A percentile compares a stretch with the other conserved stretches of the same genome.
phyloP scores from a whole-genome alignment of 1,140 invertebrate species.

The Anastrepha ludens region DNA sequence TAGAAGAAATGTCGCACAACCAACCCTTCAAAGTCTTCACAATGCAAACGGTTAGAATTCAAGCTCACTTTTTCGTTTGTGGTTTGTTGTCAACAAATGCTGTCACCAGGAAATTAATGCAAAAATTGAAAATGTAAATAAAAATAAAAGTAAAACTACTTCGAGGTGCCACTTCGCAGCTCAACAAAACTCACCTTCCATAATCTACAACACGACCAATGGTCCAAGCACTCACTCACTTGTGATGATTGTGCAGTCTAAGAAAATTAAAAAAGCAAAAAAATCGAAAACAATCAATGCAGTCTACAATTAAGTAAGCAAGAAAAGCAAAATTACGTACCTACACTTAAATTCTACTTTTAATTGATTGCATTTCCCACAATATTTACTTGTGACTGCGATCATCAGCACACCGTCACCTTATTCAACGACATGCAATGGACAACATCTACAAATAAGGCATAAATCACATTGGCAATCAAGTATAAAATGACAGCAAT shows the following conservation, averaged over 20 bases:
- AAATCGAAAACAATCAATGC: neutral
- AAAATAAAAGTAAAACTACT: neutral
- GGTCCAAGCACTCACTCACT: no score
- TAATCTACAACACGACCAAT: no score
- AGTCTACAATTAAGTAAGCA: neutral
- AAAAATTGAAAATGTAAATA: neutral
- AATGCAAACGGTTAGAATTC: no score
- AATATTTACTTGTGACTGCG: neutral
- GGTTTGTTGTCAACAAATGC: neutral
- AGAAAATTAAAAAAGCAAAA: neutral
- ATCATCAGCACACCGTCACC: neutral
- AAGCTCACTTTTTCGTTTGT: no score
- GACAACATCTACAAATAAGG: conserved; percentile 10
- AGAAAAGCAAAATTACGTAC: neutral
- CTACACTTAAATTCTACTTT: neutral
- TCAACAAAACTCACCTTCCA: no score
- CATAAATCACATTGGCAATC: conserved; percentile 45
- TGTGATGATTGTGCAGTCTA: neutral
- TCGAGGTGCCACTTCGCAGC: neutral
- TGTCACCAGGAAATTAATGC: neutral
- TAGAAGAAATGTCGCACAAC: no score
- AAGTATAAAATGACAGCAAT: conserved; percentile 39
- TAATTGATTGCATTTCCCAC: neutral
- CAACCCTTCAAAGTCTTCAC: no score
- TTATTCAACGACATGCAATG: neutral